Base-by-base conservation (phyloP, 2,113 vertebrate species). In the Triplophysa dalaica region DNA sequence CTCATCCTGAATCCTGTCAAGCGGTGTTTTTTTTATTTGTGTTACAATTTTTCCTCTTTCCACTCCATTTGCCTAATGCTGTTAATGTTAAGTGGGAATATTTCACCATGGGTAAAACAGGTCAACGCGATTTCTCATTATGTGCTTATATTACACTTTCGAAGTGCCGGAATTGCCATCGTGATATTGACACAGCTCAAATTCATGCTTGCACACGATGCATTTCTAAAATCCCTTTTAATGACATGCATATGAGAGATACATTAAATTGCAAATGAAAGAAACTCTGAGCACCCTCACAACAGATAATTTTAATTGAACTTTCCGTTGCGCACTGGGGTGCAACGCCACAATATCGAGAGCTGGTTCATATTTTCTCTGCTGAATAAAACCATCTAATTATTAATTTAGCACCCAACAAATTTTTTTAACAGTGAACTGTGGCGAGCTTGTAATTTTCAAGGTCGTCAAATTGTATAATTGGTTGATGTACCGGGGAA, bases 281-380 rank as follows among this genome's bases (percentile, higher is more conserved):
- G 22, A 63, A 75, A 62, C 9, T 41, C 41, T 14, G 67, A 69
- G 77, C 41, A 83, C 77, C 83, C 79, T 78, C 84, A 74, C 24
- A 54, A 63, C 68, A 11, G 78, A 89, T 87, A 83, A 87, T 86
- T 89, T 84, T 77, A 91, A 90, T 89, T 89, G 84, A 82, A 87
- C 70, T 85, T 86, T 87, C 73, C 84, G 86, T 74, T 84, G 78
- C 83, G 87, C 85, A 88, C 67, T 88, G 86, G 81, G 79, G 81
- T 74, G 81, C 81, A 77, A 83, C 85, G 24, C 45, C 82, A 70
- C 78, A 82, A 81, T 83, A 88, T 83, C 88, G 81, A 86, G 85
- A 85, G 41, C 4, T 68, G 84, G 86, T 83, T 89, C 87, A 86
- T 81, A 84, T 87, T 85, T 77, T 81, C 78, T 67, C 62, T 56